Conservation (phyloP, 64 coral and sea anemone genomes). For the Dendrophyllia cribrosa region DNA sequence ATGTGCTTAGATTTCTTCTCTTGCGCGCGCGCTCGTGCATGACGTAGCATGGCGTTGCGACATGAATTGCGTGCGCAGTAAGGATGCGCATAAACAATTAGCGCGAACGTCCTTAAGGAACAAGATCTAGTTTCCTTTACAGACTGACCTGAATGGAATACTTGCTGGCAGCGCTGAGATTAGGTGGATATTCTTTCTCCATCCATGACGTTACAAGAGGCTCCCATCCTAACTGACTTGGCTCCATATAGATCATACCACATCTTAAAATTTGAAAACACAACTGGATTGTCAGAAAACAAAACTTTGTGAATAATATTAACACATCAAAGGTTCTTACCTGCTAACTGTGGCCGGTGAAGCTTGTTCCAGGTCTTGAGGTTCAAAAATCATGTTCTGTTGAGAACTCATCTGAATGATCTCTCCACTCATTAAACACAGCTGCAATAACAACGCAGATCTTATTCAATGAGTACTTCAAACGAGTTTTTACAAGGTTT, state of each 20-base stretch:
- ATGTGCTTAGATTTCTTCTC: too few species aligned
- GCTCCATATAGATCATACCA: slow-evolving; percentile 99
- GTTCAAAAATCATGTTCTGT: slow-evolving; percentile 99
- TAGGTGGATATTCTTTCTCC: slow-evolving; percentile 81
- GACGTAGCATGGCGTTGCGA: too few species aligned
- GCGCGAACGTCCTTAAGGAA: neutral
- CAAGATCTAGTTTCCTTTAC: neutral
- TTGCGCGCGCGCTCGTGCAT: too few species aligned
- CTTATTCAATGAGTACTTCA: too few species aligned
- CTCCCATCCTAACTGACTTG: slow-evolving; percentile 82
- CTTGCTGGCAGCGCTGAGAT: slow-evolving; percentile 63
- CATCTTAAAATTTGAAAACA: slow-evolving; percentile 54
- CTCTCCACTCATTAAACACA: slow-evolving; percentile 99
- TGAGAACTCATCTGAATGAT: slow-evolving; percentile 96
- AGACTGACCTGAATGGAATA: slow-evolving; percentile 80
- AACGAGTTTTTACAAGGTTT: too few species aligned
- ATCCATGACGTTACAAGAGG: slow-evolving; percentile 93
- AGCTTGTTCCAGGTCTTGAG: slow-evolving; percentile 94
- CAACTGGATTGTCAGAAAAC: neutral
- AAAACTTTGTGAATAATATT: too few species aligned
- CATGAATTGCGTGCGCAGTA: too few species aligned
- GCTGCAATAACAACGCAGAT: slow-evolving; percentile 34
- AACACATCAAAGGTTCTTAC: slow-evolving; percentile 18
- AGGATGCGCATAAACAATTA: too few species aligned
- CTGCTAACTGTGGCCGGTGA: slow-evolving; percentile 97